Base-by-base conservation (phyloP, 1,140 invertebrate genomes). In the Elymnias hypermnestra region DNA sequence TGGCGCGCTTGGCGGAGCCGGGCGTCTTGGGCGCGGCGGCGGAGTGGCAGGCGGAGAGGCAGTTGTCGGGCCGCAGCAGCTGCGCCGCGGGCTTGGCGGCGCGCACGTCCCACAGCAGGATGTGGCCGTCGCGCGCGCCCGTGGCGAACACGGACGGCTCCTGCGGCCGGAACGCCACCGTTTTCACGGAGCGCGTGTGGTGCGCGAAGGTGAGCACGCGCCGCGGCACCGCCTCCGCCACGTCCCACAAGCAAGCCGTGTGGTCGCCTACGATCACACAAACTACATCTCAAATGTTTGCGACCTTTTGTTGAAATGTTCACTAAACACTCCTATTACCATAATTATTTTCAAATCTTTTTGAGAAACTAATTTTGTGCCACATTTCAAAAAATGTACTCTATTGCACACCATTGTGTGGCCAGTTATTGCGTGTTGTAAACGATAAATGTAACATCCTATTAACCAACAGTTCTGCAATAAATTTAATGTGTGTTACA, bases 21-120 rank as follows among this genome's bases (percentile, higher is more conserved):
- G 84, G 78, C 0, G 86, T 89, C 15, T 79, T 85, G 0, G 77
- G 82, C 0, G 60, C 54, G 43, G 76, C 83, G 3, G 76, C 78
- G 2, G 87, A 83, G 68, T 92, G 91, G 8, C 89, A 90, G 66
- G 89, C 89, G 41, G 81, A 83, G 18, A 92, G 90, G 40, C 86
- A 89, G 55, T 91, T 91, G 63, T 92, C 91, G 0, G 90, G 89
- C 39, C 87, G 89, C 1, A 87, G 76, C 0, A 86, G 71, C 18
- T 87, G 66, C 26, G 70, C 75, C 19, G 84, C 62, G 75, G 87
- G 50, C 88, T 87, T 53, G 46, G 35, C 56, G 5, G 67, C 53
- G 29, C 93, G 82, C 1, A 88, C 91, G 70, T 97, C 95, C 94
- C 95, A 97, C 5, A 96, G 67, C 45, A 95, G 90, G 3, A 97